Percentiles rank a stretch among this genome's conserved stretches.
phyloP scores from a whole-genome alignment of 2,797 vertebrate species.

The Lates japonicus region DNA sequence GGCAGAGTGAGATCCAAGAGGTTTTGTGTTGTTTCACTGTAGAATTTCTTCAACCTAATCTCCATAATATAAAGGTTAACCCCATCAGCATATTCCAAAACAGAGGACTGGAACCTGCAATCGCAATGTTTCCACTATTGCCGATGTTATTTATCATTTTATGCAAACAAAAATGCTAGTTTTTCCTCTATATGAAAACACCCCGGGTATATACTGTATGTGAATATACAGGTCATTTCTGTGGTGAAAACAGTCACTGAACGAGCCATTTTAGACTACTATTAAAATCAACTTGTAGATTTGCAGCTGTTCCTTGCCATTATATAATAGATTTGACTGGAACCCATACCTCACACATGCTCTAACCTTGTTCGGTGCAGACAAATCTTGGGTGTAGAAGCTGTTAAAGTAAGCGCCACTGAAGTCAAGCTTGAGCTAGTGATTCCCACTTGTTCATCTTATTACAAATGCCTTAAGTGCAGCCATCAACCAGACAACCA shows the following conservation, averaged over 20 bases:
- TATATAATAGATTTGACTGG: background rate
- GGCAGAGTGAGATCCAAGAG: conserved; percentile 5
- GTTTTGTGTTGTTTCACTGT: conserved; percentile 6
- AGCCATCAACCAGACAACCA: conserved; percentile 49
- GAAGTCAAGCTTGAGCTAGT: conserved; percentile 39
- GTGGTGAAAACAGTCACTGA: background rate
- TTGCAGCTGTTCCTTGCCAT: background rate
- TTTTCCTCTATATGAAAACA: background rate
- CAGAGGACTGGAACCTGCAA: conserved; percentile 1
- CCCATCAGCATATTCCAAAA: conserved; percentile 5
- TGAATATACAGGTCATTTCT: background rate
- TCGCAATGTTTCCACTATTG: background rate
- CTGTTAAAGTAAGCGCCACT: conserved; percentile 24
- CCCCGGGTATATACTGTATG: background rate
- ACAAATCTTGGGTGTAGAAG: background rate
- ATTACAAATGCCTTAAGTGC: conserved; percentile 59
- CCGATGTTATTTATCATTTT: background rate
- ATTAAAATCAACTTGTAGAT: background rate
- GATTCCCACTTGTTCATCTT: conserved; percentile 45
- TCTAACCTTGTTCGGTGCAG: background rate
- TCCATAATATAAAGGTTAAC: conserved; percentile 8
- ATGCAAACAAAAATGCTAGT: background rate
- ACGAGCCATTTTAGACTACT: background rate
- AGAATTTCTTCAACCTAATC: conserved; percentile 3
- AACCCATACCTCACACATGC: background rate